Evolutionary conservation across 2,113 vertebrate genomes (phyloP).

Genomic region (Misgurnus anguillicaudatus): DNA sequence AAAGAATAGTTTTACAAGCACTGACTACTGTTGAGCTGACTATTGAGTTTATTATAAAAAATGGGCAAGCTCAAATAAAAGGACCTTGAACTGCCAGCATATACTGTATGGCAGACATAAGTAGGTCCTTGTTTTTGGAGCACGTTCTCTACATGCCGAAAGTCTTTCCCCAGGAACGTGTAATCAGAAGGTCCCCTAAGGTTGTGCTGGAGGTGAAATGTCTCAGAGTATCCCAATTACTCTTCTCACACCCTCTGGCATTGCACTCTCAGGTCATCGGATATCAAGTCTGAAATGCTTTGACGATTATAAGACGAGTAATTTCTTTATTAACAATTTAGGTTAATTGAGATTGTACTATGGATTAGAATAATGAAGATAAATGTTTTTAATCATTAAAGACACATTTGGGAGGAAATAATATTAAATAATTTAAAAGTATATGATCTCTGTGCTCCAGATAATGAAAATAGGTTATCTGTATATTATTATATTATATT

Average conservation of each 20-base stretch:
- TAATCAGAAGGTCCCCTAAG: slow-evolving; percentile 35
- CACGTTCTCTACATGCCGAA: not conserved
- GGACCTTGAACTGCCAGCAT: slow-evolving; percentile 19
- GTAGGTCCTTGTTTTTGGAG: not conserved
- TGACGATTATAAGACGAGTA: not conserved
- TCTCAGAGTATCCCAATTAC: slow-evolving; percentile 38
- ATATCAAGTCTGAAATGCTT: not conserved
- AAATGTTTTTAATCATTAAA: not conserved
- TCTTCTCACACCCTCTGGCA: not conserved
- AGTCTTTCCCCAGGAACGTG: slow-evolving; percentile 21
- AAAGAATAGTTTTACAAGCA: not conserved
- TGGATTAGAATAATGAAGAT: not conserved
- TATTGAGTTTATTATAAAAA: slow-evolving; percentile 1
- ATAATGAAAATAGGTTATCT: not conserved
- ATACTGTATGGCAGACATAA: not conserved
- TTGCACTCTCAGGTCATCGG: slow-evolving; percentile 7
- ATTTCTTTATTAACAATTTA: not conserved
- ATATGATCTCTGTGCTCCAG: not conserved
- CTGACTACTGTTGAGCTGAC: not conserved
- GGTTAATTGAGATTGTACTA: not conserved
- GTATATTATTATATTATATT: too few species aligned
- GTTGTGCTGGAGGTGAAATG: slow-evolving; percentile 40
- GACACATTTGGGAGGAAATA: not conserved
- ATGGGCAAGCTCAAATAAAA: slow-evolving; percentile 1
- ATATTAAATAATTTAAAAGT: not conserved